phyloP scores from a whole-genome alignment of 2,113 vertebrate genomes.

The Lipotes vexillifer region DNA sequence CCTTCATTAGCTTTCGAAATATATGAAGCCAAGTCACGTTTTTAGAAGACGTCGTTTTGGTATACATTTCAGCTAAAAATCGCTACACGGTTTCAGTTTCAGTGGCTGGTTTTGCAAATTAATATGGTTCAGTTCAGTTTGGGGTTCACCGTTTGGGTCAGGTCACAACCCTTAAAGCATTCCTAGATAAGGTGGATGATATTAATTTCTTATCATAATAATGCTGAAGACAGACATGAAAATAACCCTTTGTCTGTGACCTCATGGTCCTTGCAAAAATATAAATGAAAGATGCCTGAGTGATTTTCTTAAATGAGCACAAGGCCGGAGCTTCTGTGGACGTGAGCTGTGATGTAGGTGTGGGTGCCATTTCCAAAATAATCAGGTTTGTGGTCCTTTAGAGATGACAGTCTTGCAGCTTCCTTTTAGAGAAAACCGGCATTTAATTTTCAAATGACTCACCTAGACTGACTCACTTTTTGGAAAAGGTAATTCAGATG shows the following conservation, averaged over 20 bases:
- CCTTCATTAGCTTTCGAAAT: not conserved
- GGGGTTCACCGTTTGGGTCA: slow-evolving; percentile 44
- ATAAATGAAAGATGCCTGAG: not conserved
- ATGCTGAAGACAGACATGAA: slow-evolving; percentile 53
- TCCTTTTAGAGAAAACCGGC: not conserved
- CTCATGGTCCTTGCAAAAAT: not conserved
- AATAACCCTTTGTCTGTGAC: slow-evolving; percentile 44
- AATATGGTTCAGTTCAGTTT: slow-evolving; percentile 28
- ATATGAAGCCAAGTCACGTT: not conserved
- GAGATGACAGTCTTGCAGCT: rapidly evolving
- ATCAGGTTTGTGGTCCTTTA: no score
- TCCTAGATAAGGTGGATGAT: slow-evolving; percentile 61
- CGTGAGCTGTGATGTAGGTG: rapidly evolving
- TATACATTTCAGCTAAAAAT: slow-evolving; percentile 40
- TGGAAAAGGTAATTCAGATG: not conserved
- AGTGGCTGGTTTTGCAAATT: slow-evolving; percentile 17
- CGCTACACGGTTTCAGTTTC: slow-evolving; percentile 45
- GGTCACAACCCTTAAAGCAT: slow-evolving; percentile 46
- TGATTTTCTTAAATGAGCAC: not conserved
- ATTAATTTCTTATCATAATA: slow-evolving; percentile 64
- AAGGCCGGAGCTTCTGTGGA: not conserved
- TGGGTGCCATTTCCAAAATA: not conserved
- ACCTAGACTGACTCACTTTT: rapidly evolving
- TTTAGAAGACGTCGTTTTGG: not conserved
- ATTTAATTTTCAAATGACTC: rapidly evolving